Base-by-base conservation (phyloP, 2,888 invertebrate species). In the Tillus elongatus region DNA sequence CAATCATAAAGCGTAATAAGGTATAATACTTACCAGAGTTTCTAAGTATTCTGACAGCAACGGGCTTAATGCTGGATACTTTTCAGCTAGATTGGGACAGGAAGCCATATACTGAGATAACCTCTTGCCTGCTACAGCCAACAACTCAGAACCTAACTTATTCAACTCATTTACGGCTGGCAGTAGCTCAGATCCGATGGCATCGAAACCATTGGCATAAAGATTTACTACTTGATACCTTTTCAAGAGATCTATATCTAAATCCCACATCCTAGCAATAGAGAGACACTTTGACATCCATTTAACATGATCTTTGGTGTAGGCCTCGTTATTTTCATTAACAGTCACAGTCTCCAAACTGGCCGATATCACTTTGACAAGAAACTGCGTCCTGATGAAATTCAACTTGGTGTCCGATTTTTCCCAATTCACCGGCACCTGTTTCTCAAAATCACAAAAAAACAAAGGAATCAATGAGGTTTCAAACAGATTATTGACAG, bases 71-170 rank as follows among this genome's bases (percentile, higher is more conserved):
- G 82, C 77, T 1, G 86, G 79, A 30, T 90, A 74, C 68, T 76
- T 80, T 60, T 69, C 77, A 47, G 72, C 75, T 50, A 74, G 71
- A 57, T 68, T 66, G 44, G 63, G 75, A 41, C 75, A 73, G 50
- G 66, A 74, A 49, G 68, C 74, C 50, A 79, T 71, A 47, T 72
- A 76, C 30, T 78, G 72, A 59, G 79, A 77, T 41, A 93, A 64
- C 45, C 93, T 73, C 57, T 84, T 80, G 3, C 85, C 88, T n/a
- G 83, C 85, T 36, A 93, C 76, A 14, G 80, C 75, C 14, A 92
- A 63, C 40, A 95, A 67, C 44, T 82, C 75, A 1, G 74, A 69
- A 6, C 87, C 78, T 39, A 90, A 61, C 29, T 72, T 65, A 50
- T 77, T 76, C n/a, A 76, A 74, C 42, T 86, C 80, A 37, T 72